Conservation (phyloP, 2,888 invertebrate species). For the Stegana nigrithorax region DNA sequence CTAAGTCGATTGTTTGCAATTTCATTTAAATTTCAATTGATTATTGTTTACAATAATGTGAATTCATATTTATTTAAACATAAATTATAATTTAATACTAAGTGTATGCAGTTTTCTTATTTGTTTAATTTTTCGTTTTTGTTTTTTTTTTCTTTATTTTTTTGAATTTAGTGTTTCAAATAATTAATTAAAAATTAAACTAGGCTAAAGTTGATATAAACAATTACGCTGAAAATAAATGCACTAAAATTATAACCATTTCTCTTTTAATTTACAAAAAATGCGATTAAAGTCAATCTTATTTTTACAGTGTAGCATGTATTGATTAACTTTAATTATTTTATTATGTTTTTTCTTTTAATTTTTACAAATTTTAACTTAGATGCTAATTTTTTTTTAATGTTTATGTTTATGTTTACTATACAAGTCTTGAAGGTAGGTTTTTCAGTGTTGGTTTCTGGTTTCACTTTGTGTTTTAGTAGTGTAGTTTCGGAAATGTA, state of each 20-base stretch:
- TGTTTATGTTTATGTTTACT: constrained; percentile 34
- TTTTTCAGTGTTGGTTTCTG: constrained; percentile 40
- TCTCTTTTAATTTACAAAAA: too few relatives aligned
- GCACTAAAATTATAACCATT: too few relatives aligned
- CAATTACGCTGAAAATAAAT: constrained; percentile 23
- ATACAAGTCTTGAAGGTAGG: constrained; percentile 66
- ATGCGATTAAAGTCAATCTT: constrained; percentile 35
- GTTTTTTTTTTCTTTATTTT: constrained; percentile 26
- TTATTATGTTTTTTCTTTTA: constrained; percentile 22
- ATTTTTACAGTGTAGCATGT: constrained; percentile 51
- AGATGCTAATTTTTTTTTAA: constrained; percentile 41
- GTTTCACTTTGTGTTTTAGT: not conserved
- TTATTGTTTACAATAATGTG: constrained; percentile 14
- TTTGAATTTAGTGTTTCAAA: too few relatives aligned
- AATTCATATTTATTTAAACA: constrained; percentile 12
- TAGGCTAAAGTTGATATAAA: constrained; percentile 45
- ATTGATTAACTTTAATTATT: constrained; percentile 33
- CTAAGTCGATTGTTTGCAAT: constrained; percentile 51
- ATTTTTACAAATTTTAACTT: constrained; percentile 59
- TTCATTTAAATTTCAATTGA: constrained; percentile 36
- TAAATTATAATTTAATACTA: constrained; percentile 33
- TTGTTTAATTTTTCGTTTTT: constrained; percentile 13
- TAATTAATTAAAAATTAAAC: constrained; percentile 59
- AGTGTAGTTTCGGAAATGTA: constrained; percentile 8
- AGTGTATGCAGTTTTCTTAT: constrained; percentile 5